phyloP scores from a whole-genome alignment of 1,140 invertebrate species.

The Amphibalanus amphitrite region DNA sequence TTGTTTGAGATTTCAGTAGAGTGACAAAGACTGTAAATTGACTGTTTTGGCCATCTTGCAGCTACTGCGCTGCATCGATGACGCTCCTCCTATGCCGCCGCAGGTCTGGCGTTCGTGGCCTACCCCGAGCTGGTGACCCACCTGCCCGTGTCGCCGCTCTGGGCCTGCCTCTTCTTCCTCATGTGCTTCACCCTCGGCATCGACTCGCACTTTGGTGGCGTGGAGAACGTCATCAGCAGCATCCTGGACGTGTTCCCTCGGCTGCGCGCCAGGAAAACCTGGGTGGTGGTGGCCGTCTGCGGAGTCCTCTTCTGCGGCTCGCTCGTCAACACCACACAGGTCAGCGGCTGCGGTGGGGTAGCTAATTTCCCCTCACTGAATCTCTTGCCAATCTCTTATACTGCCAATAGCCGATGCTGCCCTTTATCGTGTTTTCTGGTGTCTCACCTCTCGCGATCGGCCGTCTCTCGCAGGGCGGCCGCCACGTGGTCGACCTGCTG shows the following conservation, averaged over 20 bases:
- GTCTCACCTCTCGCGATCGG: too few relatives aligned
- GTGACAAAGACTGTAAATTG: too few relatives aligned
- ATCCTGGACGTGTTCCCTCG: constrained; percentile 10
- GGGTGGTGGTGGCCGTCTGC: constrained; percentile 7
- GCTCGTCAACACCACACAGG: constrained; percentile 3
- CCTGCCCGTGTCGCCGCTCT: constrained; percentile 25
- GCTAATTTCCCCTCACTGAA: too few relatives aligned
- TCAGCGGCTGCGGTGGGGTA: background rate
- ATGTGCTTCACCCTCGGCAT: constrained; percentile 35
- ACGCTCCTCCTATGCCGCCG: constrained; percentile 8
- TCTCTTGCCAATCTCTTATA: too few relatives aligned
- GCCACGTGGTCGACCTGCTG: constrained; percentile 67
- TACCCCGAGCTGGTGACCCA: constrained; percentile 27
- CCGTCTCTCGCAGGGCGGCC: constrained; percentile 41
- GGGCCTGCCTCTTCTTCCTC: constrained; percentile 40
- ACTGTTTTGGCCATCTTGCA: too few relatives aligned
- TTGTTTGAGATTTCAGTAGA: too few relatives aligned
- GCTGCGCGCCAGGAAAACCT: background rate
- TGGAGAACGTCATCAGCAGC: background rate
- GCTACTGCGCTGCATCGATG: too few relatives aligned
- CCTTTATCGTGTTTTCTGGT: too few relatives aligned
- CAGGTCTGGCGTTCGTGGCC: constrained; percentile 26
- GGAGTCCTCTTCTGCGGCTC: constrained; percentile 7
- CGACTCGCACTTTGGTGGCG: constrained; percentile 16
- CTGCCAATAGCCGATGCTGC: too few relatives aligned